A percentile compares a stretch with the other conserved stretches of the same genome.
Evolutionary conservation across 2,888 invertebrate species (phyloP).

Genomic region (Hirtodrosophila cameraria): DNA sequence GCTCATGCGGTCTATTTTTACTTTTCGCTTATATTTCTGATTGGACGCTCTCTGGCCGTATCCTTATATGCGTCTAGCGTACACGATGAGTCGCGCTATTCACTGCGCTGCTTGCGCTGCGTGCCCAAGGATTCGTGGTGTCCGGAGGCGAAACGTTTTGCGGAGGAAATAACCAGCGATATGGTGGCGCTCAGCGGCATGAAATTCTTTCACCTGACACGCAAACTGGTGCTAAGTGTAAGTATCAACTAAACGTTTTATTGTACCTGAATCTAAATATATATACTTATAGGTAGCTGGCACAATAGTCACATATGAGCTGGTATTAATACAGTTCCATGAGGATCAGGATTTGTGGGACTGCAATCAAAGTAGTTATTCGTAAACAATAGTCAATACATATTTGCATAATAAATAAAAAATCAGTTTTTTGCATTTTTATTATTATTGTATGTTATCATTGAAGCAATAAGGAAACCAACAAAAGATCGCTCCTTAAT

Average conservation of each 20-base stretch:
- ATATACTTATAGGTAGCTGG: conserved; percentile 85
- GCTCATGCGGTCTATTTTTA: conserved; percentile 85
- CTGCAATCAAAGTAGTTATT: conserved; percentile 64
- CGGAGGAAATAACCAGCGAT: conserved; percentile 82
- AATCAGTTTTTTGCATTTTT: conserved; percentile 55
- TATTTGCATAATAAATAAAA: conserved; percentile 35
- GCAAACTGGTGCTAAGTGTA: conserved; percentile 82
- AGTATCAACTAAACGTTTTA: conserved; percentile 18
- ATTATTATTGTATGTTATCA: conserved; percentile 58
- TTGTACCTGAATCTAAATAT: neutral
- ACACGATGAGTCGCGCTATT: conserved; percentile 85
- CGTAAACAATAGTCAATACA: conserved; percentile 24
- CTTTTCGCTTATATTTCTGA: conserved; percentile 86
- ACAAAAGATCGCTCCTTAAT: conserved; percentile 77
- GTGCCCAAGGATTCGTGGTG: conserved; percentile 85
- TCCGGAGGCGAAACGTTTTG: conserved; percentile 84
- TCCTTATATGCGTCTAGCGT: conserved; percentile 86
- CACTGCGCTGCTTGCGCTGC: conserved; percentile 83
- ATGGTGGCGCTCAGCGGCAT: conserved; percentile 82
- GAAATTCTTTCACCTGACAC: conserved; percentile 83
- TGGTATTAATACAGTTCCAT: conserved; percentile 86
- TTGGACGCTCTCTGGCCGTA: conserved; percentile 86
- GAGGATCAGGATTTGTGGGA: conserved; percentile 79
- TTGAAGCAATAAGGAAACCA: conserved; percentile 75
- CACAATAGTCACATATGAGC: conserved; percentile 87